phyloP scores from a whole-genome alignment of 2,888 invertebrate genomes.

The Plutella xylostella region DNA sequence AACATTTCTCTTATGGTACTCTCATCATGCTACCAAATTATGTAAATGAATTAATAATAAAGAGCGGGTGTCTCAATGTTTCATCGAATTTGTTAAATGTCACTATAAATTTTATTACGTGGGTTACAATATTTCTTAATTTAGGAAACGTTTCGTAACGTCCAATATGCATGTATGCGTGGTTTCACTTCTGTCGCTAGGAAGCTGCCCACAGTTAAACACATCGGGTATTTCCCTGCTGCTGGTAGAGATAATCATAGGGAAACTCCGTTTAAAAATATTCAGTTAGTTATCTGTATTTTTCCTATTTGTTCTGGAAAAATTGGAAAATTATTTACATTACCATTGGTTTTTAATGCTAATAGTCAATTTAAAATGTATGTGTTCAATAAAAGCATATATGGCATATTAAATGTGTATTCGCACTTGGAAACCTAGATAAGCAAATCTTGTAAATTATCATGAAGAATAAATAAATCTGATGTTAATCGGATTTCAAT shows the following conservation, averaged over 20 bases:
- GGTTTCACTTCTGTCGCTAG: conserved; percentile 2
- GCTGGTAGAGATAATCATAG: background rate
- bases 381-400: no score
- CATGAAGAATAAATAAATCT: no score
- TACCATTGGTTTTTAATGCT: no score
- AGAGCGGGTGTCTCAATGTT: background rate
- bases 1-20: background rate
- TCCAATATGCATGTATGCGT: background rate
- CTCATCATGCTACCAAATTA: background rate
- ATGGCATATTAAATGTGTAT: no score
- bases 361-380: no score
- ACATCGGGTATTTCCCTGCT: background rate
- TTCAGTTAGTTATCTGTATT: no score
- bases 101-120: background rate
- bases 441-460: no score
- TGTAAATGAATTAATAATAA: background rate
- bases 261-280: no score
- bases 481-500: no score
- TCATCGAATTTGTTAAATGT: background rate
- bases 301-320: no score
- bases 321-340: no score
- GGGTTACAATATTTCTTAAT: background rate
- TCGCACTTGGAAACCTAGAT: no score
- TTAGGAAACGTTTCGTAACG: background rate
- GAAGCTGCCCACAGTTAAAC: background rate